Conservation (phyloP, 2,888 invertebrate genomes). For the Chouioia cunea region DNA sequence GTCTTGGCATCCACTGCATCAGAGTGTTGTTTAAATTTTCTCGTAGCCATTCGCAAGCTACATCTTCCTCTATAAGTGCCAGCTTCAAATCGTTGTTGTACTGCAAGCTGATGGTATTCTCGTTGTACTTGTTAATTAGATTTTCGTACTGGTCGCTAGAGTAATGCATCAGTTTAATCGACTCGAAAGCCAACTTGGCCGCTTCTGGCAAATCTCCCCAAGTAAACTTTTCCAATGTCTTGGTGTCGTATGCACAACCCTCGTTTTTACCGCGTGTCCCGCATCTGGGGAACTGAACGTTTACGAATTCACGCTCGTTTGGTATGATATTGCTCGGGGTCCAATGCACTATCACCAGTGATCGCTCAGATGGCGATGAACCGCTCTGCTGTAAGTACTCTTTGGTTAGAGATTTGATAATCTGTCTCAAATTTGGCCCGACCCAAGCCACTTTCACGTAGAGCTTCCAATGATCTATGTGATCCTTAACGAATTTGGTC, state of each 20-base stretch:
- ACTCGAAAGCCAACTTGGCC: conserved; percentile 71
- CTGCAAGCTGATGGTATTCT: conserved; percentile 39
- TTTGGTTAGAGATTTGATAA: conserved; percentile 65
- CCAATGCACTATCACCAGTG: conserved; percentile 76
- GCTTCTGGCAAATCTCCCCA: conserved; percentile 72
- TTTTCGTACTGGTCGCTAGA: conserved; percentile 70
- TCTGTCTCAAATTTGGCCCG: conserved; percentile 72
- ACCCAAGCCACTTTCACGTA: conserved; percentile 80
- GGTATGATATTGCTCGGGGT: conserved; percentile 75
- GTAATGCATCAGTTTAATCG: conserved; percentile 71
- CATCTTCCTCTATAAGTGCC: conserved; percentile 60
- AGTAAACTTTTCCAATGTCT: conserved; percentile 77
- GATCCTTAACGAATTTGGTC: conserved; percentile 72
- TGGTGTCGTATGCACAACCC: conserved; percentile 78
- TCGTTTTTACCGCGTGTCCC: conserved; percentile 61
- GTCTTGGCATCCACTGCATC: conserved; percentile 68
- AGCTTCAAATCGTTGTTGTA: conserved; percentile 31
- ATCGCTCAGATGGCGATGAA: conserved; percentile 28
- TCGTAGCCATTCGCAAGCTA: conserved; percentile 79
- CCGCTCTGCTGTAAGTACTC: conserved; percentile 53
- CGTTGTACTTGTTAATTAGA: conserved; percentile 68
- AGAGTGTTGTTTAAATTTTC: conserved; percentile 68
- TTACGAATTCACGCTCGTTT: conserved; percentile 68
- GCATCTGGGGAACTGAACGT: conserved; percentile 77
- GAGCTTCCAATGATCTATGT: conserved; percentile 74